Percentiles rank a stretch among this genome's conserved stretches.
Conservation (phyloP, 1,140 invertebrate genomes). For the silkworm (Bombyx mori) region ASM3026992v2 NC_085128.1:8491501-8492000, state of each 20-base stretch:
- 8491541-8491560: neutral
- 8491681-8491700: constrained; percentile 40
- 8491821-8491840: neutral
- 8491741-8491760: neutral
- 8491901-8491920: too few relatives aligned
- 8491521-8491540: too few relatives aligned
- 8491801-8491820: neutral
- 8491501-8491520: neutral
- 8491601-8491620: constrained; percentile 21
- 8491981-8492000: too few relatives aligned
- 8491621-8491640: constrained; percentile 26
- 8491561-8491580: too few relatives aligned
- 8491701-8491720: constrained; percentile 14
- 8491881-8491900: too few relatives aligned
- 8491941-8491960: too few relatives aligned
- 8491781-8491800: neutral
- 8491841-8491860: neutral
- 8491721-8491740: constrained; percentile 34
- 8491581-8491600: neutral
- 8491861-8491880: neutral
- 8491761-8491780: neutral
- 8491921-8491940: too few relatives aligned
- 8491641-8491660: constrained; percentile 33
- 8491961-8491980: too few relatives aligned
- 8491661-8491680: constrained; percentile 35